phyloP scores from a whole-genome alignment of 2,888 invertebrate species.

The Autographa gamma region DNA sequence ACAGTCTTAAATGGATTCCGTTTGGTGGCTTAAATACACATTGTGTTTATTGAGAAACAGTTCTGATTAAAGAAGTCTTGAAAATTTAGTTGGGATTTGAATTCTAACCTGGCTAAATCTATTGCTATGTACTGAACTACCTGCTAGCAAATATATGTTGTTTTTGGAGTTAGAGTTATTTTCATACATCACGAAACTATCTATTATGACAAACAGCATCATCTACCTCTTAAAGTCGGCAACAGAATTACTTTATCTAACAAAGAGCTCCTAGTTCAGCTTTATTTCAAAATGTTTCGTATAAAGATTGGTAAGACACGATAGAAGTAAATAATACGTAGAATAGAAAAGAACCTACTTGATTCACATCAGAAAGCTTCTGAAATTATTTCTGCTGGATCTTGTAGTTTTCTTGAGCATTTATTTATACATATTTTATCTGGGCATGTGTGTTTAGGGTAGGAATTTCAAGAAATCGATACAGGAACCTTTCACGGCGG shows the following conservation, averaged over 20 bases:
- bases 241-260: not conserved
- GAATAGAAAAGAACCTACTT: not conserved
- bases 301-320: not conserved
- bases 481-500: slow-evolving; percentile 64
- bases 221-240: not conserved
- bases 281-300: not conserved
- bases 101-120: not conserved
- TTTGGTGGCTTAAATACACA: not conserved
- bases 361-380: not conserved
- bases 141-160: not conserved
- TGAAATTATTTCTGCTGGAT: slow-evolving; percentile 14
- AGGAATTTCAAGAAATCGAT: slow-evolving; percentile 78
- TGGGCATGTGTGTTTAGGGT: slow-evolving; percentile 69
- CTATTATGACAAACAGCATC: too few relatives aligned
- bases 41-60: not conserved
- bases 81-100: not conserved
- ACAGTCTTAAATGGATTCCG: not conserved
- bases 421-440: slow-evolving; percentile 53
- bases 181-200: too few relatives aligned
- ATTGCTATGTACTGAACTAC: too few relatives aligned
- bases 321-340: not conserved
- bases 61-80: not conserved
- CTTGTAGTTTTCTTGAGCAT: slow-evolving; percentile 22
- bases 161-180: not conserved
- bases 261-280: not conserved